phyloP scores from a whole-genome alignment of 2,797 vertebrate species.

The Notamacropus eugenii region DNA sequence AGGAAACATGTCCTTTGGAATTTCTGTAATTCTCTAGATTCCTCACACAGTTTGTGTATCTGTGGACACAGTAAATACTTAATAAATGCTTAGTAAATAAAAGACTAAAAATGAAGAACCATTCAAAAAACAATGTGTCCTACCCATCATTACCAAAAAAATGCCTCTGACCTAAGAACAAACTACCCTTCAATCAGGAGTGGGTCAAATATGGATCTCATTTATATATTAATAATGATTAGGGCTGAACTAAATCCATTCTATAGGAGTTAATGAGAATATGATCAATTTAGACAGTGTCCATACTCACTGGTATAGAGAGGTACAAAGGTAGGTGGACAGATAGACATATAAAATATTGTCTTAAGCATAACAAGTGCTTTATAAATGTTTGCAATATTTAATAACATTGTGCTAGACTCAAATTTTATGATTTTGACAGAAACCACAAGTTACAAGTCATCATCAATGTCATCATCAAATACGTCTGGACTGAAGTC shows the following conservation, averaged over 20 bases:
- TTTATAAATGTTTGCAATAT: background rate
- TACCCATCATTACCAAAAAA: background rate
- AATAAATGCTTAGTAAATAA: background rate
- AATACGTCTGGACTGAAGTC: background rate
- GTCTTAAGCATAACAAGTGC: background rate
- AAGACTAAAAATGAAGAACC: background rate
- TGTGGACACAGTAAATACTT: background rate
- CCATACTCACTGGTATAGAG: background rate
- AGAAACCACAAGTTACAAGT: background rate
- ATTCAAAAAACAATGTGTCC: background rate
- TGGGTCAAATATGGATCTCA: background rate
- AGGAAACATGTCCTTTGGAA: background rate
- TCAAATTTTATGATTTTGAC: slow-evolving; percentile 31
- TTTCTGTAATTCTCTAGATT: background rate
- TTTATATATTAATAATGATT: background rate
- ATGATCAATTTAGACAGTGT: background rate
- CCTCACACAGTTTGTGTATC: background rate
- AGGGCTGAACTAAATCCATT: background rate
- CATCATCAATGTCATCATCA: background rate
- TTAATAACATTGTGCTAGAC: background rate
- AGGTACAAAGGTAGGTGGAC: background rate
- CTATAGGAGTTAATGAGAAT: background rate
- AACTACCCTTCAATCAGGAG: background rate
- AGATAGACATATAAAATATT: background rate
- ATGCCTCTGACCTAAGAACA: background rate